Conservation (phyloP, 1,140 invertebrate genomes). For the Zaprionus ornatus region DNA sequence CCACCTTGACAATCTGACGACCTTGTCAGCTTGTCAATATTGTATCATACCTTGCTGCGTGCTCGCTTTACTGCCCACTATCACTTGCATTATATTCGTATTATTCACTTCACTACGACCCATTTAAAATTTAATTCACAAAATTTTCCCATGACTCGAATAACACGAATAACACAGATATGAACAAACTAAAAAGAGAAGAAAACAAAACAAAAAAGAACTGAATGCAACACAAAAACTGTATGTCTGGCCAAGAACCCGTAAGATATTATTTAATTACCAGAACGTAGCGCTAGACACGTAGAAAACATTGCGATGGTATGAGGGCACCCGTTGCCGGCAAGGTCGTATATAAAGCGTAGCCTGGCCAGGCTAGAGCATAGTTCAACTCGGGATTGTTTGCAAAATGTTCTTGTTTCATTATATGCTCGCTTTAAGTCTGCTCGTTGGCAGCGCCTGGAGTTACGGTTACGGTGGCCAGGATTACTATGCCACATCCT, state of each 20-base stretch:
- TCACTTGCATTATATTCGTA: slow-evolving; percentile 8
- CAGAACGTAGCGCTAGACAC: slow-evolving; percentile 50
- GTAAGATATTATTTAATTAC: slow-evolving; percentile 28
- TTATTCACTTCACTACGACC: slow-evolving; percentile 4
- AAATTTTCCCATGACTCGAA: slow-evolving; percentile 37
- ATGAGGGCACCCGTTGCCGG: slow-evolving; percentile 37
- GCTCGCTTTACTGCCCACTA: slow-evolving; percentile 19
- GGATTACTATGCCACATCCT: slow-evolving; percentile 13
- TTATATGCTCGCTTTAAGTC: not conserved
- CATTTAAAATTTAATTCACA: slow-evolving; percentile 40
- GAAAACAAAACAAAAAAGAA: slow-evolving; percentile 1
- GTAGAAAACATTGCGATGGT: slow-evolving; percentile 62
- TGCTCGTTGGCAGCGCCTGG: slow-evolving; percentile 15
- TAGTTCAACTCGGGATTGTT: slow-evolving; percentile 45
- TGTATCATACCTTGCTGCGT: slow-evolving; percentile 18
- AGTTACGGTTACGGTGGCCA: slow-evolving; percentile 27
- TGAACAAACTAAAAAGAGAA: slow-evolving; percentile 12
- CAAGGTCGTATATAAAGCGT: slow-evolving; percentile 57
- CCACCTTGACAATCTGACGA: slow-evolving; percentile 8
- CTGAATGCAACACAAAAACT: slow-evolving; percentile 6
- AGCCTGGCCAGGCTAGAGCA: slow-evolving; percentile 43
- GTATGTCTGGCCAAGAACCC: slow-evolving; percentile 45
- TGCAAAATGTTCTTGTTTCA: slow-evolving; percentile 44
- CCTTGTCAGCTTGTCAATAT: slow-evolving; percentile 15
- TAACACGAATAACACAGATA: slow-evolving; percentile 59